Evolutionary conservation across 2,797 vertebrate genomes (phyloP).

Genomic region (Phoebastria nigripes): DNA sequence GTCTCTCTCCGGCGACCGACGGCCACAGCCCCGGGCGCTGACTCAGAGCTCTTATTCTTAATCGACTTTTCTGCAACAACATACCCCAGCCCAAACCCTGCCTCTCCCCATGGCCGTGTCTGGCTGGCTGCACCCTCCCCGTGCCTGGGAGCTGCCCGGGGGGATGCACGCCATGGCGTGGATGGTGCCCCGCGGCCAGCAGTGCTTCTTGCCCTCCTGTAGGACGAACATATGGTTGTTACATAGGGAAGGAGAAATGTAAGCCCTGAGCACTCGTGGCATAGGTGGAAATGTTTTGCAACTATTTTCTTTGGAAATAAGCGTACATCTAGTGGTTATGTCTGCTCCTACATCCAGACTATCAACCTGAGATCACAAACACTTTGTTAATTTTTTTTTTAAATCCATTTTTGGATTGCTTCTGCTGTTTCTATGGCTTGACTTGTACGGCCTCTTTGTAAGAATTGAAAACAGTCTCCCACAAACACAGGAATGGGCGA

Average conservation of each 20-base stretch:
- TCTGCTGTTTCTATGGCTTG: slow-evolving; percentile 67
- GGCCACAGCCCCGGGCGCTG: neutral
- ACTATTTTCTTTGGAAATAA: slow-evolving; percentile 53
- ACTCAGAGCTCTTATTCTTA: slow-evolving; percentile 63
- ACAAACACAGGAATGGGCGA: slow-evolving; percentile 58
- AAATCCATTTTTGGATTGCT: slow-evolving; percentile 67
- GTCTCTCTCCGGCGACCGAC: neutral
- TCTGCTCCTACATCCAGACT: slow-evolving; percentile 59
- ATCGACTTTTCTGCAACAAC: slow-evolving; percentile 38
- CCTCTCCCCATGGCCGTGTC: neutral
- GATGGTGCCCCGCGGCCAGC: neutral
- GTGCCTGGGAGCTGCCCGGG: neutral
- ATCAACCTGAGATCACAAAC: slow-evolving; percentile 70
- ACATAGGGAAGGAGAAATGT: neutral
- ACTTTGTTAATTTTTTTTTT: slow-evolving; percentile 60
- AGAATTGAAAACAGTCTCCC: slow-evolving; percentile 69
- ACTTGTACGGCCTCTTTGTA: slow-evolving; percentile 68
- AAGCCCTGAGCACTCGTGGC: neutral
- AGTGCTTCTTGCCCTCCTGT: neutral
- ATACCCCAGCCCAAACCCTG: neutral
- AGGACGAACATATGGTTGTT: neutral
- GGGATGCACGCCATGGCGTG: accelerated
- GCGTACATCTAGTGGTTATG: slow-evolving; percentile 19
- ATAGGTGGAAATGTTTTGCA: slow-evolving; percentile 24
- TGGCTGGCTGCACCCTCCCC: slow-evolving; percentile 7